Evolutionary conservation across 2,113 vertebrate genomes (phyloP), one percentile per base, ranked within the genome.

Genomic region (Gasterosteus aculeatus): DNA sequence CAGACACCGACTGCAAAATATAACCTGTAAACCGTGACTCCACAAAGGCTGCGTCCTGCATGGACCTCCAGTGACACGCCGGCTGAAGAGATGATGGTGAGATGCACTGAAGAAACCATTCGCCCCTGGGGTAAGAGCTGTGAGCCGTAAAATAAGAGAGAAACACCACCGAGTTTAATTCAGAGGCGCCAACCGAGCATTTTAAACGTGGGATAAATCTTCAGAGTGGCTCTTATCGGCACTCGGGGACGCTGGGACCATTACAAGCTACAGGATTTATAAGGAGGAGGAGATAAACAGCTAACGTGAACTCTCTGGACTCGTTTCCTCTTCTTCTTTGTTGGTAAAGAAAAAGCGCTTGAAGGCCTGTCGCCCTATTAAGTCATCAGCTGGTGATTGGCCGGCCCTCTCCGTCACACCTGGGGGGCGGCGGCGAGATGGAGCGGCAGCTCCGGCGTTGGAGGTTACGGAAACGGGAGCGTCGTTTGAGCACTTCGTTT

Each of bases 251-350:
- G 22, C 22, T 26, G 22, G 22, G 22, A 26, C 22, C 22, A 26
- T 26, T n/a, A n/a, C 22, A 26, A 26, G 22, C 22, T 26, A 26
- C 86, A 68, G 72, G 71, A 49, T 80, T 5, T 5, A 35, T 54
- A 8, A 33, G 80, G 84, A 90, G 90, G 83, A 90, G 87, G 81
- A 88, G 90, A 91, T 91, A 90, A 91, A 90, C 73, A 79, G 75
- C 74, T 77, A 75, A 85, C 88, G 82, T 81, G 75, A 87, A 89
- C 83, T 82, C 65, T 77, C 59, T 69, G 35, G 63, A 67, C 76
- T 39, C 38, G 47, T 18, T 39, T 54, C 54, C 57, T 75, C 38
- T 57, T 18, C 39, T 54, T 60, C 57, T 75, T 71, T 58, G 57
- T 69, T 60, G 61, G 35, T 4, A 16, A 67, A 72, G 81, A 65